Base-by-base conservation (phyloP, 1,140 invertebrate species). In the Musca domestica region DNA sequence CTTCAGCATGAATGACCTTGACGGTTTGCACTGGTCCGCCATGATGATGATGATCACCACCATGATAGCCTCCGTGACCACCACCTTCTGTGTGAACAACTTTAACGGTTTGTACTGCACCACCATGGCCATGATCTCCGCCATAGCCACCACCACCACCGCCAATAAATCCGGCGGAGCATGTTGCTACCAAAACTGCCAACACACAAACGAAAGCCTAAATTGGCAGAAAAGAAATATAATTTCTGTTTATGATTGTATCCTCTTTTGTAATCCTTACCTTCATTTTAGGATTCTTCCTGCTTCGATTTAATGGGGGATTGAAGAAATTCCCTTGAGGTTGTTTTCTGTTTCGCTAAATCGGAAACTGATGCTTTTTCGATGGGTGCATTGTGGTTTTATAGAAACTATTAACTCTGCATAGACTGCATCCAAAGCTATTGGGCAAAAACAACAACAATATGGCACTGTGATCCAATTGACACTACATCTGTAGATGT, bases 131-230 rank as follows among this genome's bases (percentile, higher is more conserved):
- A 63, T n/a, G n/a, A n/a, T n/a, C n/a, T n/a, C 68, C 46, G 19
- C 49, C 61, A 56, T 25, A 14, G 12, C 5, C 34, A 10, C 71
- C 70, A 23, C 72, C 66, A 10, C 48, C 65, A 34, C 67, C 69
- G 17, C 73, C 74, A 12, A 73, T 49, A 34, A 80, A 73, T 63
- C 77, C 77, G 27, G 77, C 77, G 14, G 77, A 75, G 34, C 76
- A 58, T 69, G 74, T 73, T 69, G 74, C 74, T 56, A 79, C 71
- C 52, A 80, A 71, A 47, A 74, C 68, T 69, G 73, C 76, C 58
- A 80, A 71, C 58, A 80, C 30, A 73, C 77, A 80, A 72, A 80
- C 76, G 70, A 77, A 80, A 67, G 77, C 71, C 77, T 80, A 70
- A 0, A 15, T 19, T 49, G 12, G n/a, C n/a, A n/a, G 12, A 49